phyloP scores from a whole-genome alignment of 2,888 invertebrate genomes.

The Tenthredo notha region DNA sequence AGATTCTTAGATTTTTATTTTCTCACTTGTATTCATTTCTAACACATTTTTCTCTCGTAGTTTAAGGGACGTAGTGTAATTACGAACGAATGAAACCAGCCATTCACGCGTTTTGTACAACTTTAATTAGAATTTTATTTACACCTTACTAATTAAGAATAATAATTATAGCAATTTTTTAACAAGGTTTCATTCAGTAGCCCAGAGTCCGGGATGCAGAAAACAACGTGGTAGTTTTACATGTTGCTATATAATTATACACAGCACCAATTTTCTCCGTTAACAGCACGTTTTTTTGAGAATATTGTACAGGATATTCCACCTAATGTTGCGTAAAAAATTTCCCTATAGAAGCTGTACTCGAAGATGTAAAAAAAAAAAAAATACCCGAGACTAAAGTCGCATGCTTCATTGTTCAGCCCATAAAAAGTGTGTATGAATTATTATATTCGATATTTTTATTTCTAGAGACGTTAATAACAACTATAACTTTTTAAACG shows the following conservation, averaged over 20 bases:
- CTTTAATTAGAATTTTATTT: neutral
- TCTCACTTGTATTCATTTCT: neutral
- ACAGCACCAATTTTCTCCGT: neutral
- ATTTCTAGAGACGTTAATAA: too few relatives aligned
- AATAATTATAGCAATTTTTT: neutral
- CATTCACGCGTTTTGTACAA: neutral
- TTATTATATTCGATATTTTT: too few relatives aligned
- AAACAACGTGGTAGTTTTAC: neutral
- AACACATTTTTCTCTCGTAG: neutral
- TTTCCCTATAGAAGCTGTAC: neutral
- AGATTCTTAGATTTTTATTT: neutral
- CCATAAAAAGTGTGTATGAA: too few relatives aligned
- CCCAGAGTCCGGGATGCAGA: neutral
- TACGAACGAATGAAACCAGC: neutral
- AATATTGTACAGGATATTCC: neutral
- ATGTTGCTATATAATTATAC: neutral
- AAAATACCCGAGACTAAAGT: too few relatives aligned
- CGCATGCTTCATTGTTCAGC: too few relatives aligned
- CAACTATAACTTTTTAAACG: too few relatives aligned
- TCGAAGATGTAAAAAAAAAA: too few relatives aligned
- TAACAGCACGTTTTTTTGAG: neutral
- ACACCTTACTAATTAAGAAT: neutral
- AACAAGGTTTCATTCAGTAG: neutral
- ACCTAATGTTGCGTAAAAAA: neutral
- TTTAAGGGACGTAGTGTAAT: neutral